A percentile compares a stretch with the other conserved stretches of the same genome.
phyloP scores from a whole-genome alignment of 2,797 vertebrate genomes.

The Melanotaenia boesemani region DNA sequence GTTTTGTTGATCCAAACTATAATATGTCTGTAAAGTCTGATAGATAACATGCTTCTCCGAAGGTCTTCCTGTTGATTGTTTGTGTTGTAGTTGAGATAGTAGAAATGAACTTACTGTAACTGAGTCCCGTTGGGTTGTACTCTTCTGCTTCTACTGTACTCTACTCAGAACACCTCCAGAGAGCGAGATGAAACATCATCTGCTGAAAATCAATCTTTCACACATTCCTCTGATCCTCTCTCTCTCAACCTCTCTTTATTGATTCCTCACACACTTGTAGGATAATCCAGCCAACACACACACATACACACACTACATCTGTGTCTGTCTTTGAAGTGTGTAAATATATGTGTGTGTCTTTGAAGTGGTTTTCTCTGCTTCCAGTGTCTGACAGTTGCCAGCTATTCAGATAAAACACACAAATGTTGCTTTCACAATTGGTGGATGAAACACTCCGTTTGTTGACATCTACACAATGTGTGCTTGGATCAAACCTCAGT shows the following conservation, averaged over 20 bases:
- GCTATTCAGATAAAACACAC: conserved; percentile 30
- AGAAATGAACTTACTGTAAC: not conserved
- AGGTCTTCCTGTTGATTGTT: not conserved
- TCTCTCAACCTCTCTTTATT: conserved; percentile 22
- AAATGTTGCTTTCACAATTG: not conserved
- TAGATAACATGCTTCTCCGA: not conserved
- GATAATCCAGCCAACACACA: conserved; percentile 26
- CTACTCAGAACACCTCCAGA: conserved; percentile 10
- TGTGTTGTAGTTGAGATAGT: not conserved
- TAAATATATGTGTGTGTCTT: conserved; percentile 22
- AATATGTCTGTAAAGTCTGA: not conserved
- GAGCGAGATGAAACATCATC: conserved; percentile 34
- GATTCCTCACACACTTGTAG: conserved; percentile 57
- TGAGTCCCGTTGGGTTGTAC: not conserved
- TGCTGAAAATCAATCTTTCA: conserved; percentile 52
- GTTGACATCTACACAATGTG: not conserved
- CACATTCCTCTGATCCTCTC: conserved; percentile 61
- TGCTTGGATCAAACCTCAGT: not conserved
- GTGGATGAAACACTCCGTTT: not conserved
- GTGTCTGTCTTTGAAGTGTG: conserved; percentile 47
- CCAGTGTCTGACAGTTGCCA: conserved; percentile 40
- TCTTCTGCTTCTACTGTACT: conserved; percentile 19
- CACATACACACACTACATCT: conserved; percentile 34
- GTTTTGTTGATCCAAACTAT: not conserved
- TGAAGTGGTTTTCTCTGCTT: conserved; percentile 57